Base-by-base conservation (phyloP, 2,113 vertebrate species). In the Corythoichthys haematopterus region DNA sequence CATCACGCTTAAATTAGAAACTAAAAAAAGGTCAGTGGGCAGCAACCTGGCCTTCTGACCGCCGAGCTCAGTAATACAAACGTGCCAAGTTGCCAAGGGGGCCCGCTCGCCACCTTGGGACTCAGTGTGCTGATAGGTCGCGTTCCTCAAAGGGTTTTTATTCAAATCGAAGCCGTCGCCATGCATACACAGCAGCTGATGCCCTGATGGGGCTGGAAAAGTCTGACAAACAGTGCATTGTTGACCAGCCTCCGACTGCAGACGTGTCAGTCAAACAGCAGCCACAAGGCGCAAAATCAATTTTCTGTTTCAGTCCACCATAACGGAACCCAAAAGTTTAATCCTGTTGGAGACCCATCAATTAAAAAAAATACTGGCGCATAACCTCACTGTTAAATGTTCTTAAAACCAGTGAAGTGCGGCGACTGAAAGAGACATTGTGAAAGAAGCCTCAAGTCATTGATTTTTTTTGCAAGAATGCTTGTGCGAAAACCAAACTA, bases 1-100 rank as follows among this genome's bases (percentile, higher is more conserved):
- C 62, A 66, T 1, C 0, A 72, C 78, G 77, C 78, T 78, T 75
- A 84, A 90, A 88, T 87, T 67, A 77, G 81, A 80, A 69, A 65
- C 73, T 15, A 11, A 36, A 46, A 64, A 90, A 91, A 92, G 90
- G 89, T 92, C 88, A 91, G 60, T 40, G 71, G 71, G 65, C 79
- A 85, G 87, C 78, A 83, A 79, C 83, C 65, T 56, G 73, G 81
- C 75, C 82, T 64, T 73, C 71, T 65, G 80, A 78, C 65, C 9
- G 12, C 46, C 53, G 63, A 57, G 50, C 70, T 35, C 62, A 82
- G 70, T 82, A 72, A 80, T 80, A 80, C 13, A 20, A 59, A 50
- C 35, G 40, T 9, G 75, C 81, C 82, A 86, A 80, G 71, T 65
- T 71, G 64, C 75, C 68, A 7, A 52, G 75, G 80, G 72, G 73